Evolutionary conservation across 2,797 vertebrate species (phyloP).

Genomic region (Channa striata): DNA sequence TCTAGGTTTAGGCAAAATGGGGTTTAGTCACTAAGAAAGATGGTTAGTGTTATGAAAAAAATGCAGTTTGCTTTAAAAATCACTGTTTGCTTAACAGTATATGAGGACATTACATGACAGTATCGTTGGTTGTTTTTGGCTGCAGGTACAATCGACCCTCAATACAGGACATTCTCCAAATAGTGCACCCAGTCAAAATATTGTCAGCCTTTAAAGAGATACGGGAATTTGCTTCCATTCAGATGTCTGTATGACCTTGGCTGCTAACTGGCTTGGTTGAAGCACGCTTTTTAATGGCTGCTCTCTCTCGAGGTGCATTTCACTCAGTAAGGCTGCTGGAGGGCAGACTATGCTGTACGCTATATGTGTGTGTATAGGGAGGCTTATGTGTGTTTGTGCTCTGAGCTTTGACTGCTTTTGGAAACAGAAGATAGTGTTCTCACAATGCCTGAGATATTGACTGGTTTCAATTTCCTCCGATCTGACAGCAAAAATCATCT

Average conservation of each 20-base stretch:
- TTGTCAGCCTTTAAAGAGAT: slow-evolving; percentile 19
- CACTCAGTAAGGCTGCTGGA: background rate
- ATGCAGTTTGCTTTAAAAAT: no score
- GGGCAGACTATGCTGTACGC: background rate
- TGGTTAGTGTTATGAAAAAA: no score
- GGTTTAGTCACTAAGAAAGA: no score
- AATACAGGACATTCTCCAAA: no score
- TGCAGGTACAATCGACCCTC: background rate
- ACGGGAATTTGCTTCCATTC: slow-evolving; percentile 30
- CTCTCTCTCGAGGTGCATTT: slow-evolving; percentile 5
- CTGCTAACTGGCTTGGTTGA: slow-evolving; percentile 26
- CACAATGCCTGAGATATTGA: slow-evolving; percentile 57
- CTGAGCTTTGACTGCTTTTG: slow-evolving; percentile 42
- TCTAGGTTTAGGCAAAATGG: no score
- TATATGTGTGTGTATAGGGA: slow-evolving; percentile 8
- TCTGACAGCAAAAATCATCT: slow-evolving; percentile 68
- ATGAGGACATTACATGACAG: no score
- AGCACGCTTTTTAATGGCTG: slow-evolving; percentile 24
- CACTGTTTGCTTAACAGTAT: no score
- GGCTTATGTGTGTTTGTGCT: slow-evolving; percentile 31
- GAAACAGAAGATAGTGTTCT: slow-evolving; percentile 55
- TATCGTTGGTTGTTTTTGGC: background rate
- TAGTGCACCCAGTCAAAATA: background rate
- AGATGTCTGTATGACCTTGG: slow-evolving; percentile 22
- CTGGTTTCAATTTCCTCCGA: slow-evolving; percentile 74